Percentiles rank a stretch among this genome's conserved stretches.
These are phyloP conservation scores for Rhagonycha lutea DNA, from an alignment of 2,888 invertebrate genomes.

Conservation along the genomic window DNA sequence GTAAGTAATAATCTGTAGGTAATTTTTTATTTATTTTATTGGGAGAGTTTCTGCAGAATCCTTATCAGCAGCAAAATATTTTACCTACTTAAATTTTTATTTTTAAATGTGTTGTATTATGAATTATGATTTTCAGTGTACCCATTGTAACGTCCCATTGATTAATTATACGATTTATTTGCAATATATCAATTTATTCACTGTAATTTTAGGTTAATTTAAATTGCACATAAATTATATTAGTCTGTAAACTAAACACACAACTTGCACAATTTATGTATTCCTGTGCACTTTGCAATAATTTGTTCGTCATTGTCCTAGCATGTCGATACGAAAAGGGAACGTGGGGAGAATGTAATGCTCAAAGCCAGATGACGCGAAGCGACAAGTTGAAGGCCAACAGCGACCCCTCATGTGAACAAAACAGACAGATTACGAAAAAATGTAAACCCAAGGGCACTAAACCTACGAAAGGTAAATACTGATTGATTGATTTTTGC, in stretches of 20 bases:
- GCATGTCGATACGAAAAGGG: constrained; percentile 91
- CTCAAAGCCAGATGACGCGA: constrained; percentile 80
- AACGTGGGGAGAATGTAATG: constrained; percentile 82
- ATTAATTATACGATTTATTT: neutral
- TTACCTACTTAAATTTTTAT: neutral
- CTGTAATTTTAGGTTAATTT: neutral
- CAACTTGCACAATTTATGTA: constrained; percentile 3
- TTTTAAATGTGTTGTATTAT: neutral
- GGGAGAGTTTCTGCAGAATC: neutral
- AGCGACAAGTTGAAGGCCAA: constrained; percentile 80
- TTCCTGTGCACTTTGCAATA: constrained; percentile 5
- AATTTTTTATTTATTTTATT: neutral
- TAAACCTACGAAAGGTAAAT: constrained; percentile 67
- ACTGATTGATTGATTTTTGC: constrained; percentile 37
- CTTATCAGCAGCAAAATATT: neutral
- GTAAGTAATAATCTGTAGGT: neutral
- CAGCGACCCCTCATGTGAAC: constrained; percentile 82
- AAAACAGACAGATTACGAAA: constrained; percentile 80
- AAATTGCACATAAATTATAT: neutral
- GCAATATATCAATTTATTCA: neutral
- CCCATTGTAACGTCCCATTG: neutral
- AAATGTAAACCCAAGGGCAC: constrained; percentile 79
- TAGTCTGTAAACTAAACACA: neutral
- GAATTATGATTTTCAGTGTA: neutral
- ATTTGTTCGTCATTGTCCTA: constrained; percentile 48